Base-by-base conservation (phyloP, 35 echinoderm and acorn worm species). In the Heliocidaris tuberculata region DNA sequence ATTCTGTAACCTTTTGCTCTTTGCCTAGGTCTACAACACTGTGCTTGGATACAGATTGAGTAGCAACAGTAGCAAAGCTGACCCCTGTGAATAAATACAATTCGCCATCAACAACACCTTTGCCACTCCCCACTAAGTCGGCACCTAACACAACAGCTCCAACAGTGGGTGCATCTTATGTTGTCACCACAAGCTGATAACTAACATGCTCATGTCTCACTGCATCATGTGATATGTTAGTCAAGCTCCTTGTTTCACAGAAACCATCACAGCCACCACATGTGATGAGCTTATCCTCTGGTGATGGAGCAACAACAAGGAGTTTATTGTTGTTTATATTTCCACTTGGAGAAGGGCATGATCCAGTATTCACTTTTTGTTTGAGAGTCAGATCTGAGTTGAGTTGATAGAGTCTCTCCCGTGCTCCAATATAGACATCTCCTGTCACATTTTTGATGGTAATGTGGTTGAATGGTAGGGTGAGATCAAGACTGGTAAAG, bases 361-460 rank as follows among this genome's bases (percentile, higher is more conserved):
- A 19, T 10, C 86, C 93, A 11, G 17, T 54, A 31, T 85, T 17
- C 16, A 54, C 71, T 7, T 49, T 54, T 16, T 93, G 48, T 59
- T 93, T 93, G 48, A 59, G 50, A 42, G 56, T 86, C 4, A 96
- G 89, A 48, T 96, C 92, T 27, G 85, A 59, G 47, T 85, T 52
- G 2, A 96, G 95, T 60, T 93, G 93, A 60, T 94, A 96, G 59
- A 96, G 49, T 29, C 49, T 48, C 32, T 96, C 60, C 49, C 88
- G 30, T 31, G 95, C 95, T 61, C 95, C 95, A 21, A 96, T 60
- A 86, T 96, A 96, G 27, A 96, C 95, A 94, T 94, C 50, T n/a
- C 95, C 95, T 2, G 54, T 94, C 17, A 60, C 88, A 86, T 90
- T 90, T 47, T 96, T 48, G 52, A 94, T 31, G 65, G 87, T 30